Base-by-base conservation (phyloP, 2,888 invertebrate genomes). In the Linnaemya vulpina region DNA sequence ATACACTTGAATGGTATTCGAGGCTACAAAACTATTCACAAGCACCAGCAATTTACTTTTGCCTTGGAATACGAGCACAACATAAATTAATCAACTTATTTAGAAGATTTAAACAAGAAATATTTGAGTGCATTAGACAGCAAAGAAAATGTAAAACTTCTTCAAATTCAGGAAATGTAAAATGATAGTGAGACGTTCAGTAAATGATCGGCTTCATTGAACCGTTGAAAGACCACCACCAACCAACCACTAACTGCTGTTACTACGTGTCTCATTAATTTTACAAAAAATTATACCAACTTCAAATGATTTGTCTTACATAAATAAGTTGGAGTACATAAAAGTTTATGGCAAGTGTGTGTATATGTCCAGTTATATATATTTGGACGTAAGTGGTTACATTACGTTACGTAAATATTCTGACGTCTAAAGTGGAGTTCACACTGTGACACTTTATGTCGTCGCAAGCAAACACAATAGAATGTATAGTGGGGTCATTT, bases 1-100 rank as follows among this genome's bases (percentile, higher is more conserved):
- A 60, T 86, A 84, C 87, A 87, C 87, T 86, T 87, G 84, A 87
- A 80, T 87, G 79, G 71, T 63, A 75, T 49, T 76, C 22, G 46
- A 67, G 40, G 67, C 46, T 20, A 76, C 13, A 55, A 51, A 58
- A 40, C 22, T 62, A 51, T 74, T 11, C n/a, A 35, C 13, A 53
- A 38, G 17, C 13, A 49, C 49, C 46, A 46, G 58, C 35, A 38
- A 49, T 70, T 78, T 74, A 70, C 71, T 70, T 82, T 78, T 60
- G 78, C 75, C 70, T 55, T 60, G 38, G 58, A 20, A 74, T 46
- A 46, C 40, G 40, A 67, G 9, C 49, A 65, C 8, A 40, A 25
- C 49, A 11, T 58, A 10, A 15, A 30, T 5, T 5, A 51, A 49
- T 70, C 58, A 73, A 63, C 40, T 35, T n/a, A n/a, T n/a, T n/a